Base-by-base conservation (phyloP, 2,113 vertebrate species). In the Thamnaconus septentrionalis region DNA sequence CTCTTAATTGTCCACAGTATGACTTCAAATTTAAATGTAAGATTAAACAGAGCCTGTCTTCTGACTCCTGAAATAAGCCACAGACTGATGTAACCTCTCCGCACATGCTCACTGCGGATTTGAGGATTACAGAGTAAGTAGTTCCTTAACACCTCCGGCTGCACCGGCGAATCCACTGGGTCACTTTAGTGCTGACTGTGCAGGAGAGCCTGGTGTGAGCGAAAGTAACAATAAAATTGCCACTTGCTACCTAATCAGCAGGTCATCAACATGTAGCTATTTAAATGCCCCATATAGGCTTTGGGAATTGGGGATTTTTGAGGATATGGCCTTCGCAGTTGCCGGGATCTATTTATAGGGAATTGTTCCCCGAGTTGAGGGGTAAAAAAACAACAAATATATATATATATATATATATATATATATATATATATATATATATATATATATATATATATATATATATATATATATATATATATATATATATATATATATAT, bases 341-440 rank as follows among this genome's bases (percentile, higher is more conserved):
- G 18, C 57, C 9, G 59, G 18, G 56, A 56, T 71, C 39, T 61
- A 41, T 6, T 39, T 64, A 53, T 64, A 68, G 62, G 71, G 43
- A 62, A 75, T n/a, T 53, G 48, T 59, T 81, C 44, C 40, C 51
- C 2, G 42, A 58, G 56, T 69, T 56, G 18, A 31, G 18, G 18
- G 18, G 18, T 31, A 31, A 31, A 31, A 31, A 31, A n/a, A n/a
- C n/a, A n/a, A n/a, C n/a, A n/a, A n/a, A 31, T 31, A 31, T 31
- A 31, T 31, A 31, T 31, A 2, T 31, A 2, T 31, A 31, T 31
- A 31, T 31, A 31, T 31, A 31, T 31, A 31, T 31, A 31, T 31
- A 31, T 31, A 31, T 31, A 2, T 31, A 2, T 31, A 31, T 31
- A 31, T 31, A 31, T 31, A 31, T 31, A 31, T 31, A 31, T 31